Conservation (phyloP, 2,797 vertebrate genomes). For the Alfaro cultratus region DNA sequence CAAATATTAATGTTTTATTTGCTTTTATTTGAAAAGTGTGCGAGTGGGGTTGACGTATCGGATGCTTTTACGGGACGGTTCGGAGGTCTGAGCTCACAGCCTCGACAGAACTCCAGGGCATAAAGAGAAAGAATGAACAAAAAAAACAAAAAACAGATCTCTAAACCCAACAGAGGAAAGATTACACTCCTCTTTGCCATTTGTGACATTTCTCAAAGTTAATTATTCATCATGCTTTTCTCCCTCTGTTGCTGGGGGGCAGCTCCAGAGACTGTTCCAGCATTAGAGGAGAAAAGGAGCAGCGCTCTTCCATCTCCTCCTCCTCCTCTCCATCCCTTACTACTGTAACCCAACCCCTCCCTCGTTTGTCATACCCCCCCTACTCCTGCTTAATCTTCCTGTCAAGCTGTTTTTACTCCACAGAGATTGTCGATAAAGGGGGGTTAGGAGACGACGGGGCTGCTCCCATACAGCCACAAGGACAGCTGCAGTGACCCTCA, state of each 20-base stretch:
- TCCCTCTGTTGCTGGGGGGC: conserved; percentile 70
- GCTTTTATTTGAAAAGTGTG: conserved; percentile 79
- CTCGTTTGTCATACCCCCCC: conserved; percentile 30
- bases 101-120: conserved; percentile 56
- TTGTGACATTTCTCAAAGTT: conserved; percentile 81
- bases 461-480: conserved; percentile 37
- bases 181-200: conserved; percentile 76
- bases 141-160: conserved; percentile 41
- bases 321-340: conserved; percentile 35
- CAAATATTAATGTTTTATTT: conserved; percentile 84
- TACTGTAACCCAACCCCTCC: conserved; percentile 52
- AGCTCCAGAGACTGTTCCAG: conserved; percentile 68
- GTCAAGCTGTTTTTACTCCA: conserved; percentile 51
- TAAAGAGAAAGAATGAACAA: conserved; percentile 40
- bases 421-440: conserved; percentile 13
- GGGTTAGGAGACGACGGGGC: not conserved
- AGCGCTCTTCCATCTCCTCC: conserved; percentile 49
- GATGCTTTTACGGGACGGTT: conserved; percentile 72
- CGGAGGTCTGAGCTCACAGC: conserved; percentile 38
- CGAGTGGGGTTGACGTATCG: conserved; percentile 42
- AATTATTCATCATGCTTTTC: conserved; percentile 86
- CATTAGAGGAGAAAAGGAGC: conserved; percentile 55
- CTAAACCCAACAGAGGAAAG: conserved; percentile 74
- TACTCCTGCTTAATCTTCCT: conserved; percentile 46
- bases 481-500: conserved; percentile 40